Evolutionary conservation across 2,888 invertebrate species (phyloP), one percentile per base, ranked within the genome.

Genomic region (Bimastos eiseni): DNA sequence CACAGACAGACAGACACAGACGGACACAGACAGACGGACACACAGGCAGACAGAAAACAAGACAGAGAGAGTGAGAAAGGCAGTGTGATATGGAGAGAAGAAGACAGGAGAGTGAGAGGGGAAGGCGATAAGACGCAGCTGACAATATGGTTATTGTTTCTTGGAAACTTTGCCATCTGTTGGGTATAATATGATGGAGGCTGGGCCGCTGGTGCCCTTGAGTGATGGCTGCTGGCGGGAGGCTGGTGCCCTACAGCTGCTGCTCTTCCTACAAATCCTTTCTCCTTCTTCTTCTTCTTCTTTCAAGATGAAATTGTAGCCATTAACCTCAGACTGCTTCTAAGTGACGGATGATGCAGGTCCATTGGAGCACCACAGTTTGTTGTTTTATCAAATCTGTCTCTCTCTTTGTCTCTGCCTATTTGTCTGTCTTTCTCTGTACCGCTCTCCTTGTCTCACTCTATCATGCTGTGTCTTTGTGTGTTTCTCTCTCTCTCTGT

Each of bases 151-250:
- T 70, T 70, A 70, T 70, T 70, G 70, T 70, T 70, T n/a, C 70
- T 70, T 70, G 70, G 11, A 70, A 70, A 70, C n/a, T 70, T 70
- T n/a, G n/a, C 70, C 70, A 70, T 70, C 70, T 70, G 70, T 70
- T 70, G 30, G 70, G n/a, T 6, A n/a, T 44, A 15, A 44, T 5
- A 13, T 13, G 55, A 30, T 4, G 24, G 55, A 13, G 24, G 24
- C 24, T 4, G 24, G 11, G 24, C 5, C 70, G n/a, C 70, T 70
- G 70, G 70, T 70, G 70, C 70, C 70, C 70, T 70, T 70, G 70
- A n/a, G 70, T 70, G 70, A 70, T 70, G 70, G 70, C 70, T 70
- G 70, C 70, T 70, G n/a, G n/a, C 30, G n/a, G 70, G 70, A 70
- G 70, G 13, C 70, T 70, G 70, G n/a, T 70, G 70, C 70, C 70